Conservation (phyloP, 2,797 vertebrate genomes). For the Balearica regulorum region DNA sequence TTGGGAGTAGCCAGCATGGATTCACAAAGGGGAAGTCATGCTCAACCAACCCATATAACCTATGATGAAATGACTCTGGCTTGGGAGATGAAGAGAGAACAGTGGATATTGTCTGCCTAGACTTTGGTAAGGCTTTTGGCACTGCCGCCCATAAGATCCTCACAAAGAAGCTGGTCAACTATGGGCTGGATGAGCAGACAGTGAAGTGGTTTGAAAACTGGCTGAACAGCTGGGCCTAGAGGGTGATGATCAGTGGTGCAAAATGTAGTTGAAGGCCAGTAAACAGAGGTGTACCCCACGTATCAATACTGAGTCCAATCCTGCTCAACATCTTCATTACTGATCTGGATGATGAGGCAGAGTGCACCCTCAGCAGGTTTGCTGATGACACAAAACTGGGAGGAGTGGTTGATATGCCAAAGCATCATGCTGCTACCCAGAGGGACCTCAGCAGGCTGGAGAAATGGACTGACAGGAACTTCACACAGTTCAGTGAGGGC, state of each 20-base stretch:
- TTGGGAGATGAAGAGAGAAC: neutral
- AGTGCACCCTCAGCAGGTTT: neutral
- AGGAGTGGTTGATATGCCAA: neutral
- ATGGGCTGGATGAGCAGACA: neutral
- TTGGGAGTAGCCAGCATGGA: neutral
- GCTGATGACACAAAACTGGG: neutral
- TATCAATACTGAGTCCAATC: neutral
- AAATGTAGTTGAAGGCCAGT: neutral
- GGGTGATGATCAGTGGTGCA: neutral
- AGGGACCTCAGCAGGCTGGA: neutral
- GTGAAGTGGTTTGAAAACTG: neutral
- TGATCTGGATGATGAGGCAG: neutral
- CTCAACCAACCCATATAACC: neutral
- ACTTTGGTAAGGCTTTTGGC: neutral
- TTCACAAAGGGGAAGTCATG: neutral
- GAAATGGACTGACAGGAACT: neutral
- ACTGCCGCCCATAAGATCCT: neutral
- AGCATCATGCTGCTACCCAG: neutral
- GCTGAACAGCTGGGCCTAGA: neutral
- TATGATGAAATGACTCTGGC: neutral
- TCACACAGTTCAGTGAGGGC: neutral
- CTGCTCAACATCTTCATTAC: neutral
- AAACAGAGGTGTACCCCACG: neutral
- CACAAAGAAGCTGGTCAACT: neutral
- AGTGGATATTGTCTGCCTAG: neutral